Conservation (phyloP, 2,797 vertebrate species). For the Aythya fuligula region DNA sequence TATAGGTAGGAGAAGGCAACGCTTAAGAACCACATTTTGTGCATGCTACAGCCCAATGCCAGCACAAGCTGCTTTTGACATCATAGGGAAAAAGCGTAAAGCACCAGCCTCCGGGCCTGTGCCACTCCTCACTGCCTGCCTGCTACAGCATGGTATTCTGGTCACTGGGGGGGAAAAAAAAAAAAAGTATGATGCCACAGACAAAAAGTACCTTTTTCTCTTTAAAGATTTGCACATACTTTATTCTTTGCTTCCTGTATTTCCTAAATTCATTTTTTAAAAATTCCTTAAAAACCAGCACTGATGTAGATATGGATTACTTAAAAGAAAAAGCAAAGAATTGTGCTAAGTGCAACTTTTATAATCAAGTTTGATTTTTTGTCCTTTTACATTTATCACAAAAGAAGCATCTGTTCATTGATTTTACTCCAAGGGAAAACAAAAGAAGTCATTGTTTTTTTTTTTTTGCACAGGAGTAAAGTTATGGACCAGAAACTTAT, state of each 20-base stretch:
- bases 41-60: not conserved
- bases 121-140: not conserved
- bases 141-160: not conserved
- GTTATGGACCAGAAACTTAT: conserved; percentile 45
- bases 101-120: not conserved
- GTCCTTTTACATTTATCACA: conserved; percentile 71
- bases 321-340: conserved; percentile 56
- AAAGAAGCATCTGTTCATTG: conserved; percentile 62
- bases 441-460: conserved; percentile 49
- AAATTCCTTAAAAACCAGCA: conserved; percentile 27
- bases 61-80: not conserved
- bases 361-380: conserved; percentile 67
- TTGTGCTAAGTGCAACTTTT: conserved; percentile 77
- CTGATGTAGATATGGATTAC: conserved; percentile 10
- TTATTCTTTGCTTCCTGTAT: conserved; percentile 61
- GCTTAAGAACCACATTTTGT: not conserved
- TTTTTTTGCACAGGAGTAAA: conserved; percentile 72
- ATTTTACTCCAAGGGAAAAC: conserved; percentile 68
- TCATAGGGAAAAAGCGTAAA: not conserved
- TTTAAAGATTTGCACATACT: not conserved
- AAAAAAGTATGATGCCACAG: not conserved
- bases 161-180: not conserved
- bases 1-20: not conserved
- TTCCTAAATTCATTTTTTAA: not conserved
- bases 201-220: not conserved